Evolutionary conservation across 2,113 vertebrate species (phyloP).

Genomic region (Patagioenas fasciata): DNA sequence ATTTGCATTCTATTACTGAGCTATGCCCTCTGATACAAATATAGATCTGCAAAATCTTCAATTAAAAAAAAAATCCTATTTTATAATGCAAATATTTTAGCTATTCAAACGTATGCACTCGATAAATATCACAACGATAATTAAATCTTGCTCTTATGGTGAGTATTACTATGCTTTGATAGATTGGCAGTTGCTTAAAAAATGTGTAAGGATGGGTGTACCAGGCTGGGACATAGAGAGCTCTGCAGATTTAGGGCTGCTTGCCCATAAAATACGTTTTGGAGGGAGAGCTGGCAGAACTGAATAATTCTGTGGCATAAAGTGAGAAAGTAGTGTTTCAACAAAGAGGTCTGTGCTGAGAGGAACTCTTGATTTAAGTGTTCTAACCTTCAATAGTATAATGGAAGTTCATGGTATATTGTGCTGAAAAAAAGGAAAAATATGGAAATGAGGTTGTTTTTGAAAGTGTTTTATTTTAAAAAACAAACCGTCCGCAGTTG

Average conservation of each 20-base stretch:
- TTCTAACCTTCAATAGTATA: not conserved
- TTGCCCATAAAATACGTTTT: not conserved
- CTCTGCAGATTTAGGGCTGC: not conserved
- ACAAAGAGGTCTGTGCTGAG: not conserved
- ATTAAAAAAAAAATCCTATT: not conserved
- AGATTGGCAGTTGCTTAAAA: not conserved
- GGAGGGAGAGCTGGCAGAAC: not conserved
- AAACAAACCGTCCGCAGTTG: not conserved
- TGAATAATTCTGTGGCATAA: not conserved
- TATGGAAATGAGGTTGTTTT: not conserved
- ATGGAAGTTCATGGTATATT: not conserved
- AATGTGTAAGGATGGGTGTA: not conserved
- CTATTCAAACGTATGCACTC: not conserved
- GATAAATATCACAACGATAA: not conserved
- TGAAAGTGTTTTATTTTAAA: not conserved
- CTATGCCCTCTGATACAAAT: not conserved
- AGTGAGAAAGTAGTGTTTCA: not conserved
- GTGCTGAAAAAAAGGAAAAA: not conserved
- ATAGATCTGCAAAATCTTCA: not conserved
- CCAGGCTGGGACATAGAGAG: not conserved
- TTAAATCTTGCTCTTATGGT: not conserved
- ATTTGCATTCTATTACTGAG: not conserved
- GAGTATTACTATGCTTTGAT: not conserved
- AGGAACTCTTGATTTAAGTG: not conserved
- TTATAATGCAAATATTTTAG: not conserved